Base-by-base conservation (phyloP, 1,140 invertebrate species). In the Caenorhabditis remanei region DNA sequence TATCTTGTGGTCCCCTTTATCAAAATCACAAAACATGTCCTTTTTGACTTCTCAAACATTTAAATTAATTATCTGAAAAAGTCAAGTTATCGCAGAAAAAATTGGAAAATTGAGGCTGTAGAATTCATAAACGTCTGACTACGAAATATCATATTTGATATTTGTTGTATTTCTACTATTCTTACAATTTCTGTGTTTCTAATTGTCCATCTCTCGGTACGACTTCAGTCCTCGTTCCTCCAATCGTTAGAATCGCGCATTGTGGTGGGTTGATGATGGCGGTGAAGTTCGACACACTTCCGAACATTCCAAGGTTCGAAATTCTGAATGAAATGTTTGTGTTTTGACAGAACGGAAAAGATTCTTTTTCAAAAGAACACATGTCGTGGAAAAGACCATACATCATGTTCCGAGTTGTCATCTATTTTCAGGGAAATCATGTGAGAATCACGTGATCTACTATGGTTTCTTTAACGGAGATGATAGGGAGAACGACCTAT, bases 221-320 rank as follows among this genome's bases (percentile, higher is more conserved):
- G n/a, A 95, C 88, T 90, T 93, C 93, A 85, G 94, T 93, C 53
- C 94, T 93, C 53, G 94, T 94, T 50, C 93, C 94, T 55, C 95
- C 95, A 75, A 95, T 94, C 85, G 95, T 95, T 83, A 95, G 91
- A 89, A 95, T 95, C 89, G 95, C 95, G 0, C 95, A 93, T 92
- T 95, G 95, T 16, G 95, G 95, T 71, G 95, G 95, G 92, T 95
- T 95, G 50, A 95, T 95, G n/a, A 95, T 95, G 43, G 95, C 95
- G 41, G 94, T 93, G 91, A 95, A 95, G 88, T 94, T 93, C 85
- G 94, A 94, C 21, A 87, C 75, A 53, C 82, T 87, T 93, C 97
- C 97, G 93, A 96, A 99, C 98, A 99, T 99, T 91, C 98, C 98
- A 85, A 99, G 94, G 94, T 99, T 99, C 0, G 98, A 99, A 9